Evolutionary conservation across 2,113 vertebrate species (phyloP).

Genomic region (Hippocampus mohnikei): DNA sequence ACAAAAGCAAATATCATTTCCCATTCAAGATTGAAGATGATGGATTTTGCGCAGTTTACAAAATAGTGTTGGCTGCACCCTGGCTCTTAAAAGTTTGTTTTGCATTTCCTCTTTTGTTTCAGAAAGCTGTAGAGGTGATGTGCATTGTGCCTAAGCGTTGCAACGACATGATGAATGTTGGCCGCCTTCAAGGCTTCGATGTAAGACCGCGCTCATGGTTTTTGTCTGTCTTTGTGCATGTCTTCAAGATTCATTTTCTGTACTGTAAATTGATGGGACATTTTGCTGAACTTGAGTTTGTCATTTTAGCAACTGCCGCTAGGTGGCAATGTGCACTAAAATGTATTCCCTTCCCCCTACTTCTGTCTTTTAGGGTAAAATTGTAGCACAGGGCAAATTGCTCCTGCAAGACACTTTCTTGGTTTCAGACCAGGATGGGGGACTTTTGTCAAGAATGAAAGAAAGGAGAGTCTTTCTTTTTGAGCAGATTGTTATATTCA

Average conservation of each 20-base stretch:
- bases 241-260: neutral
- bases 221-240: conserved; percentile 1
- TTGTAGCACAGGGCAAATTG: conserved; percentile 94
- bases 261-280: neutral
- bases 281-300: neutral
- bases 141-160: conserved; percentile 96
- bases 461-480: conserved; percentile 96
- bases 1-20: neutral
- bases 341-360: neutral
- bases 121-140: conserved; percentile 99
- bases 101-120: conserved; percentile 7
- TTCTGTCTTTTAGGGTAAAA: conserved; percentile 83
- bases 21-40: neutral
- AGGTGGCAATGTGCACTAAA: conserved; percentile 37
- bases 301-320: conserved; percentile 16
- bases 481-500: conserved; percentile 98
- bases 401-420: conserved; percentile 94
- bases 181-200: conserved; percentile 96
- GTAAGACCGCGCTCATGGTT: conserved; percentile 68
- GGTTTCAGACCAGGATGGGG: conserved; percentile 89
- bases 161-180: conserved; percentile 99
- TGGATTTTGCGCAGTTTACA: neutral
- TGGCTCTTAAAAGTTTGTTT: conserved; percentile 4
- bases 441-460: conserved; percentile 90
- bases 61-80: neutral